Evolutionary conservation across 1,140 invertebrate species (phyloP), one percentile per base, ranked within the genome.

Genomic region (Pemphigus obesinymphae): DNA sequence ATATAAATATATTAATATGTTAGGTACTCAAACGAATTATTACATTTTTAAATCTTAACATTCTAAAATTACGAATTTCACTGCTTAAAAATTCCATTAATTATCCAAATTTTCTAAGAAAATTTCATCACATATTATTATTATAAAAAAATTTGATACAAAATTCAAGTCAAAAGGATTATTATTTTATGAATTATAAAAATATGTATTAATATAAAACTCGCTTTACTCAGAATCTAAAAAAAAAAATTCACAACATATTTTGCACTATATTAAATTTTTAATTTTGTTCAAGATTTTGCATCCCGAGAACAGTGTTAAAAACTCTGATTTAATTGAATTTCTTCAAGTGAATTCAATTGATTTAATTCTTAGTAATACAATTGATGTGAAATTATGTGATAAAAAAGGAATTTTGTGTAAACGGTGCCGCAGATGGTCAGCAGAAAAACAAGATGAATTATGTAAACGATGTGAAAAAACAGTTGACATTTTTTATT

Each of bases 401-500:
- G 53, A 45, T 5, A 31, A 26, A 34, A 45, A 61, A 20, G 15
- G 23, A 29, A 26, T 61, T 80, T 61, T 80, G 31, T 80, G 76
- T 20, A 63, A 63, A 45, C 53, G 76, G 15, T 80, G 76, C 1
- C 76, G 76, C 7, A 80, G 48, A 63, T 80, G 76, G 76, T 61
- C 55, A 63, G 37, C 76, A 61, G 53, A 80, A 40, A 43, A 58
- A n/a, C 0, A 63, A 29, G 15, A 80, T 61, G 26, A 43, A 17
- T 63, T 80, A 61, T 80, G 76, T 63, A 29, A 61, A 48, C 76
- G 76, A 31, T 80, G 76, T 80, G 23, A 80, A 63, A 26, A 43
- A 61, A 61, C 3, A 43, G 15, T 63, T 5, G 26, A 80, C 29
- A 61, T 37, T 11, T 45, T 80, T 63, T 80, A 61, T 80, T 80